These are phyloP conservation scores for Acanthurus tractus DNA, from an alignment of 2,797 vertebrate genomes.

Conservation along the genomic window DNA sequence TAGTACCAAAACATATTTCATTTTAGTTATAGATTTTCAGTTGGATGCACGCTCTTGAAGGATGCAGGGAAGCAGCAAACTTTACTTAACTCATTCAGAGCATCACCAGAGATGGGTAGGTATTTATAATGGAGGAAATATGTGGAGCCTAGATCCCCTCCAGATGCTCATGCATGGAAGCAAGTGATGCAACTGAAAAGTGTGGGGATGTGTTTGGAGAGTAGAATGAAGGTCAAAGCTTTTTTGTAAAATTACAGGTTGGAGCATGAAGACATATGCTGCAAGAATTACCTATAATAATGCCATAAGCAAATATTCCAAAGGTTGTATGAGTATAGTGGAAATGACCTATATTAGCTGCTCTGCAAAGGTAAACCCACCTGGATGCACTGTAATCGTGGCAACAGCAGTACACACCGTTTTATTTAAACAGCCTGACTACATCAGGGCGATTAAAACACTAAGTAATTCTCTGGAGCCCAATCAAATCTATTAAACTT, in stretches of 20 bases:
- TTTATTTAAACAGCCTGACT: slow-evolving; percentile 20
- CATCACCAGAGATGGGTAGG: background rate
- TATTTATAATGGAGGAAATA: background rate
- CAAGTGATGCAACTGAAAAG: slow-evolving; percentile 6
- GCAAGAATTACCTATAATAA: background rate
- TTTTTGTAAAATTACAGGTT: slow-evolving; percentile 9
- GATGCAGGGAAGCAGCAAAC: background rate
- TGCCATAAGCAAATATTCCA: background rate
- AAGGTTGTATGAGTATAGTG: background rate
- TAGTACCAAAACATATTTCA: background rate
- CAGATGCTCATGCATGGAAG: slow-evolving; percentile 17
- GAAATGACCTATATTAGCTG: background rate
- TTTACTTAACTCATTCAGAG: slow-evolving; percentile 6
- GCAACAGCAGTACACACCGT: background rate
- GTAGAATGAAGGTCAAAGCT: slow-evolving; percentile 10
- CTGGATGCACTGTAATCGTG: slow-evolving; percentile 33
- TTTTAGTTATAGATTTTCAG: background rate
- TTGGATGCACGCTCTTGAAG: background rate
- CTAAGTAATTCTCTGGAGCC: slow-evolving; percentile 28
- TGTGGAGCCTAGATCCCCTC: background rate
- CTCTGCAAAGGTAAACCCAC: slow-evolving; percentile 29
- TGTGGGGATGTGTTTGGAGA: slow-evolving; percentile 10
- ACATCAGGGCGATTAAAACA: slow-evolving; percentile 24
- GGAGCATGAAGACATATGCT: background rate
- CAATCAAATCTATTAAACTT: slow-evolving; percentile 51